phyloP scores from a whole-genome alignment of 2,113 vertebrate species.

The Lycocorax pyrrhopterus region DNA sequence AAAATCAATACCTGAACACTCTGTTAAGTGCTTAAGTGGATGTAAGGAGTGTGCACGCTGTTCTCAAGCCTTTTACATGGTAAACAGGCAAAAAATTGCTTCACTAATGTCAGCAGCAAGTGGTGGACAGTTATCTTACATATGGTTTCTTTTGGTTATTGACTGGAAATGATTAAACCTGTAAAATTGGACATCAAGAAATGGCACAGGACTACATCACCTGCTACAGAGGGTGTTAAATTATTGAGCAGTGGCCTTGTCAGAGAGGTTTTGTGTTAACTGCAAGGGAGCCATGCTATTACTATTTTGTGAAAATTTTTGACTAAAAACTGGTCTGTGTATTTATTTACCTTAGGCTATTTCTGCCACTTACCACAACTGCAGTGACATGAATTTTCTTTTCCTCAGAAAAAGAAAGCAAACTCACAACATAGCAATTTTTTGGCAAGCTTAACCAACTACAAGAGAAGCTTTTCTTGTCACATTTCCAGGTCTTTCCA shows the following conservation, averaged over 20 bases:
- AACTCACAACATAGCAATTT: neutral
- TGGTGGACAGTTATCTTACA: neutral
- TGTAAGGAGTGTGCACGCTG: neutral
- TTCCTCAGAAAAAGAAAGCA: neutral
- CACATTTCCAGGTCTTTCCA: conserved; percentile 15
- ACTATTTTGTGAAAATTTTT: neutral
- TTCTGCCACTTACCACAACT: neutral
- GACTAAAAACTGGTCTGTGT: neutral
- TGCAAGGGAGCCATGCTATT: neutral
- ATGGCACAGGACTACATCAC: neutral
- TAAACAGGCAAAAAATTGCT: conserved; percentile 1
- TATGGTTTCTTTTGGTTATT: neutral
- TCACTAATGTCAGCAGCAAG: neutral
- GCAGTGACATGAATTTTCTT: neutral
- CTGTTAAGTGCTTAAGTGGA: conserved; percentile 49
- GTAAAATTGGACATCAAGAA: neutral
- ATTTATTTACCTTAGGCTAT: conserved; percentile 23
- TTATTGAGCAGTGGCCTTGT: neutral
- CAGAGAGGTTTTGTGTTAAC: neutral
- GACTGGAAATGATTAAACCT: neutral
- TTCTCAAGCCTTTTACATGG: neutral
- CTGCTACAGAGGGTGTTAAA: neutral
- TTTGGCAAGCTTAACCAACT: conserved; percentile 3
- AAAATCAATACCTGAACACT: conserved; percentile 31
- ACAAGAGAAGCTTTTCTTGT: conserved; percentile 11